Base-by-base conservation (phyloP, 2,797 vertebrate species). In the Coranthus polyacanthus region DNA sequence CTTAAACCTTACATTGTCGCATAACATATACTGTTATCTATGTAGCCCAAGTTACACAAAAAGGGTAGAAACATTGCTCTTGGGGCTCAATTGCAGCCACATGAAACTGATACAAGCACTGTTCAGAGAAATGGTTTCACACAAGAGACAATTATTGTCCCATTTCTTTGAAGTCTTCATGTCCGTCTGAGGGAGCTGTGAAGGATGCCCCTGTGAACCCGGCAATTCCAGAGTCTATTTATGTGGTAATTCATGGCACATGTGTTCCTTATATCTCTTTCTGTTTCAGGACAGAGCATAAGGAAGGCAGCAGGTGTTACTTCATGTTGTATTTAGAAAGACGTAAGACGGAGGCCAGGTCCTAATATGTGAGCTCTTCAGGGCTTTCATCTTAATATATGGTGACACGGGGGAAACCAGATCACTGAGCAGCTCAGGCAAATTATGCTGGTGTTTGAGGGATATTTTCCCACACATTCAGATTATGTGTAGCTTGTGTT, bases 241-340 rank as follows among this genome's bases (percentile, higher is more conserved):
- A 75, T 77, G 79, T 67, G 65, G 58, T 78, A 56, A 84, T 65
- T 81, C 46, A 45, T 36, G n/a, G 22, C 71, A 63, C 46, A 61
- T 56, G 47, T 67, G 72, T 37, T 55, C 32, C 45, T 56, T 59
- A 9, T 66, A 21, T 69, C 41, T 51, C 26, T 49, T 57, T 32
- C 51, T 66, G 26, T 32, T 24, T 39, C 59, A 56, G 55, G 51
- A 62, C 53, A 55, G 53, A 41, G 37, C 61, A 29, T 15, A 36
- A 54, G 16, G 13, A 7, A 55, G 65, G 75, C 65, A 80, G 76
- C 81, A 88, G 85, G 66, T 88, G 85, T 60, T 63, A 15, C 43
- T 53, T 32, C 43, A 39, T 41, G 46, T 47, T 61, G 21, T 54
- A 65, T 74, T 72, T 58, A 12, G 13, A 65, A 73, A 72, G 38